Conservation (phyloP, 2,113 vertebrate genomes). For the Petaurus breviceps region DNA sequence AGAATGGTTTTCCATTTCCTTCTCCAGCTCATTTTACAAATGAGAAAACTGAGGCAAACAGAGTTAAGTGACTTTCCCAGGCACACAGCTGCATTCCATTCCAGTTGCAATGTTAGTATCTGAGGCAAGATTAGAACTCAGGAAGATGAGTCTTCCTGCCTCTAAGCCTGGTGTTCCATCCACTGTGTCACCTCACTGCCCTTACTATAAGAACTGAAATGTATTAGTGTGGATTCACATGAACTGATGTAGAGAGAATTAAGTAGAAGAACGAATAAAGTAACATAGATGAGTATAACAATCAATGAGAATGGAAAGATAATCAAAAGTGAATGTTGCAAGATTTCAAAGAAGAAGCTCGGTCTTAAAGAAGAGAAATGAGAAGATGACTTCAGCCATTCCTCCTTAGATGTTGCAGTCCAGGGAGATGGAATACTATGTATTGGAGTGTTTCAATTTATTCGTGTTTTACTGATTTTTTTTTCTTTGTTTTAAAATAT, state of each 20-base stretch:
- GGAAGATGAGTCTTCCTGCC: background rate
- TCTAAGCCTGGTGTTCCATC: background rate
- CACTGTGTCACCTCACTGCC: background rate
- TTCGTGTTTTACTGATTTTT: background rate
- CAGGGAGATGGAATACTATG: background rate
- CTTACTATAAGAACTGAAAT: background rate
- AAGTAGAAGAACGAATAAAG: background rate
- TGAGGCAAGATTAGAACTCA: background rate
- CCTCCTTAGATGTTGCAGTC: background rate
- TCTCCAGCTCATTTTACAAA: too few species aligned
- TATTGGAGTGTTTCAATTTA: background rate
- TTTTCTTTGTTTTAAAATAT: background rate
- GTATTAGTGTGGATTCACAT: background rate
- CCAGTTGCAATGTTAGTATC: background rate
- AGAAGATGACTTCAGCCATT: background rate
- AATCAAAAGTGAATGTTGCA: background rate
- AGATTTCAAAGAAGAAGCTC: background rate
- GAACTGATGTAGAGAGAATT: background rate
- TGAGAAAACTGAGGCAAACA: too few species aligned
- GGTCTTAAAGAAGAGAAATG: background rate
- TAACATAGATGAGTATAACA: background rate
- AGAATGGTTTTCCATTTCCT: too few species aligned
- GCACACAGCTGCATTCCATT: background rate
- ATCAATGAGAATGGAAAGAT: background rate
- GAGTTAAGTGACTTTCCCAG: background rate